Conservation (phyloP, 2,113 vertebrate genomes). For the Chinchilla lanigera region DNA sequence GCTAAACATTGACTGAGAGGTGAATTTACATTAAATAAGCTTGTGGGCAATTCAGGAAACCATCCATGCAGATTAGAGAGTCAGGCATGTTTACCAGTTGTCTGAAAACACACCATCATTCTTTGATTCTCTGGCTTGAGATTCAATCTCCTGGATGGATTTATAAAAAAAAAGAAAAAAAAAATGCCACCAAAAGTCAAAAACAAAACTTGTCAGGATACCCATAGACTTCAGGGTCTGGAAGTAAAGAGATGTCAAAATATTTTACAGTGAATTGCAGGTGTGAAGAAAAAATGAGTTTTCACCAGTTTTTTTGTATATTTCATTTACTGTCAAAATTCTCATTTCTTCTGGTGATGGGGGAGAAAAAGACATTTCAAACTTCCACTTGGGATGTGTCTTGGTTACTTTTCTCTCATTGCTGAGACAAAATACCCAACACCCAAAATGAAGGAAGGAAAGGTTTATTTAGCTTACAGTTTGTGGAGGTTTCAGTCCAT, state of each 20-base stretch:
- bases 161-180: neutral
- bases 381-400: no score
- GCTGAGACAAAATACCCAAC: no score
- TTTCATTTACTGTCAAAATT: neutral
- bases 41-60: neutral
- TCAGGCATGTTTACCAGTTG: rapidly evolving
- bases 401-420: no score
- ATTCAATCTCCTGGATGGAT: rapidly evolving
- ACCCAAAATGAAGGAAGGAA: no score
- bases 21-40: neutral
- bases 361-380: neutral
- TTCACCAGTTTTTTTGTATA: neutral
- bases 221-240: neutral
- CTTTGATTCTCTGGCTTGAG: neutral
- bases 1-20: neutral
- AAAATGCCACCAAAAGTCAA: neutral
- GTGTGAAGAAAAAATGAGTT: rapidly evolving
- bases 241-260: neutral
- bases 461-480: no score
- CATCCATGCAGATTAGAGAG: neutral
- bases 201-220: neutral
- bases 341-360: neutral
- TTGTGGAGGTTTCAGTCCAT: no score
- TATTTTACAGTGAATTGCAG: neutral
- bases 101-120: neutral